A percentile compares a stretch with the other conserved stretches of the same genome.
Evolutionary conservation across 2,113 vertebrate genomes (phyloP).

Genomic region (Ursus arctos): DNA sequence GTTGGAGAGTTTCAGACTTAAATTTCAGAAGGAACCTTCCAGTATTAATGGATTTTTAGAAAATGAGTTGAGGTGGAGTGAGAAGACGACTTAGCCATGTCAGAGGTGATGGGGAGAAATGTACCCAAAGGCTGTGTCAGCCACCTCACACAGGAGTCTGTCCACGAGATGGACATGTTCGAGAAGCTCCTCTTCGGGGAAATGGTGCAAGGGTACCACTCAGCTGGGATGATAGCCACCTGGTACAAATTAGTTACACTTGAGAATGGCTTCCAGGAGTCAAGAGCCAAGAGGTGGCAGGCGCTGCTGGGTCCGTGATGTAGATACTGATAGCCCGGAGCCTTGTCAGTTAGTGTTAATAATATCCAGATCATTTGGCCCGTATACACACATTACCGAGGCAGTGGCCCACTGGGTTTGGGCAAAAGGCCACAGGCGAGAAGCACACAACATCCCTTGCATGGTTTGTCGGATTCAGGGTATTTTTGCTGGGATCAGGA

Average conservation of each 20-base stretch:
- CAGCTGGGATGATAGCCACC: neutral
- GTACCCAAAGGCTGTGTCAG: rapidly evolving
- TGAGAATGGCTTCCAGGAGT: neutral
- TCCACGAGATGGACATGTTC: rapidly evolving
- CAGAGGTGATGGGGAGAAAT: neutral
- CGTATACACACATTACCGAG: neutral
- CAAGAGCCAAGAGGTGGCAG: neutral
- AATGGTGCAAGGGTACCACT: rapidly evolving
- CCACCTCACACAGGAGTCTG: neutral
- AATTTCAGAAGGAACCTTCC: neutral
- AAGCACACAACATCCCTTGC: rapidly evolving
- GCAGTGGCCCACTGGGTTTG: neutral
- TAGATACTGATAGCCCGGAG: neutral
- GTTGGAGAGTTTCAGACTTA: neutral
- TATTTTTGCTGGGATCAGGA: neutral
- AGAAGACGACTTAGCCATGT: neutral
- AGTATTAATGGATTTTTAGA: neutral
- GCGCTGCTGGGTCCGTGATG: neutral
- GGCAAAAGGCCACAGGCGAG: neutral
- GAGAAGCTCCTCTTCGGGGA: neutral
- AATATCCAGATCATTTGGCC: neutral
- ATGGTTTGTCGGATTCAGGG: neutral
- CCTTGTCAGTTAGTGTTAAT: constrained; percentile 6
- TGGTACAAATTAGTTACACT: neutral
- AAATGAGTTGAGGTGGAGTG: neutral